Evolutionary conservation across 2,888 invertebrate species (phyloP).

Genomic region (Prosapia bicincta): DNA sequence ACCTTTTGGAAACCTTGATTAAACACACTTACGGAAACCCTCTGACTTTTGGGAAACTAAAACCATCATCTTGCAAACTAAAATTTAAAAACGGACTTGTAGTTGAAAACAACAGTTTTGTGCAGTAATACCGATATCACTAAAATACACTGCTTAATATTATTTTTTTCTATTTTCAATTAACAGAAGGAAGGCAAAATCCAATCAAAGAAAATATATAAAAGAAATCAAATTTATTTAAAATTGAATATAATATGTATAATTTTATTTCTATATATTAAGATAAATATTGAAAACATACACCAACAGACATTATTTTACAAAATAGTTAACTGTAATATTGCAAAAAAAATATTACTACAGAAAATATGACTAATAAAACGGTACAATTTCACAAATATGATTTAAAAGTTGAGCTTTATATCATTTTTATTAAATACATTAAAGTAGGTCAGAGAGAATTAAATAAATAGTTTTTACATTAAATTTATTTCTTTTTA

Average conservation of each 20-base stretch:
- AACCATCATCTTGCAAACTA: too few relatives aligned
- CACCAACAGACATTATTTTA: neutral
- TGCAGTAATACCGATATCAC: too few relatives aligned
- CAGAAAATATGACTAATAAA: neutral
- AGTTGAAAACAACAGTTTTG: too few relatives aligned
- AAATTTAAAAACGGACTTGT: too few relatives aligned
- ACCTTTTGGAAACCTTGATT: too few relatives aligned
- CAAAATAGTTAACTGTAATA: neutral
- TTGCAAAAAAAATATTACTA: neutral
- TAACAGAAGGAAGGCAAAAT: too few relatives aligned
- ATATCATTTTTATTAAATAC: neutral
- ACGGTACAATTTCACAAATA: neutral
- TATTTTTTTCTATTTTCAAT: too few relatives aligned
- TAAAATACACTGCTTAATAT: too few relatives aligned
- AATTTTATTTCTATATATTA: neutral
- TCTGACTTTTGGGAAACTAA: too few relatives aligned
- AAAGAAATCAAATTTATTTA: neutral
- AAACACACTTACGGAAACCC: too few relatives aligned
- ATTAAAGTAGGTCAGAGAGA: neutral
- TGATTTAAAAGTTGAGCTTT: neutral
- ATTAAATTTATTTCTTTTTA: too few relatives aligned
- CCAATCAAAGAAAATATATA: neutral
- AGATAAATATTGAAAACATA: neutral
- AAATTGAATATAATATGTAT: neutral
- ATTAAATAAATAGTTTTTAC: neutral